Base-by-base conservation (phyloP, 2,113 vertebrate genomes). In the Carlito syrichta region DNA sequence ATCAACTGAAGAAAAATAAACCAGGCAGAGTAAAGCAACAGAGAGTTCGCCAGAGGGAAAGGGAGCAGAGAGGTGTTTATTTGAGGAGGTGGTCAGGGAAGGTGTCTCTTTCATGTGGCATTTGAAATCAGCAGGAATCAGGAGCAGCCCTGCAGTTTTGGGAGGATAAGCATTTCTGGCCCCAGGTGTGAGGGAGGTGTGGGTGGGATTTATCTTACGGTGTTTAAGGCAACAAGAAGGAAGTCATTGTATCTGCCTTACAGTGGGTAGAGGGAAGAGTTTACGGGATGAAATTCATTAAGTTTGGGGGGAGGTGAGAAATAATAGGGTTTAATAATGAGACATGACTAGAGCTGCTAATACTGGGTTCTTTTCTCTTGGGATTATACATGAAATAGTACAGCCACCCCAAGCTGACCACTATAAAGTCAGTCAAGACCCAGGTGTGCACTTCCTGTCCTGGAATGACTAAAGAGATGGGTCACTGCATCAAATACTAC, bases 401-500 rank as follows among this genome's bases (percentile, higher is more conserved):
- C 54, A 45, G 20, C 19, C 52, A 60, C 35, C 27, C 50, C 45
- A 45, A 56, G 30, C 20, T 62, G 48, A 77, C 13, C 27, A 32
- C 19, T 35, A 14, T 14, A 35, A 66, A 52, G 77, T 86, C 43
- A 43, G 13, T 71, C n/a, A 40, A 40, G 10, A 68, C 43, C 5
- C 35, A 50, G 12, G n/a, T 17, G 8, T 38, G 10, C 17, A 43
- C 13, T 73, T 60, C 22, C 62, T 27, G 20, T 14, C 50, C 5
- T 35, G 43, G 43, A 81, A 2, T 0, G 3, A 27, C 10, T 50
- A 94, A 83, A n/a, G 52, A 45, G 20, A 25, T n/a, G 20, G 16
- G 27, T 16, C 16, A 13, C 11, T 17, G 13, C 16, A 8, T 52
- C 0, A 0, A 5, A 8, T 19, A 25, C 23, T 23, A 9, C 14